Evolutionary conservation across 2,888 invertebrate genomes (phyloP).

Genomic region (Atethmia centrago): DNA sequence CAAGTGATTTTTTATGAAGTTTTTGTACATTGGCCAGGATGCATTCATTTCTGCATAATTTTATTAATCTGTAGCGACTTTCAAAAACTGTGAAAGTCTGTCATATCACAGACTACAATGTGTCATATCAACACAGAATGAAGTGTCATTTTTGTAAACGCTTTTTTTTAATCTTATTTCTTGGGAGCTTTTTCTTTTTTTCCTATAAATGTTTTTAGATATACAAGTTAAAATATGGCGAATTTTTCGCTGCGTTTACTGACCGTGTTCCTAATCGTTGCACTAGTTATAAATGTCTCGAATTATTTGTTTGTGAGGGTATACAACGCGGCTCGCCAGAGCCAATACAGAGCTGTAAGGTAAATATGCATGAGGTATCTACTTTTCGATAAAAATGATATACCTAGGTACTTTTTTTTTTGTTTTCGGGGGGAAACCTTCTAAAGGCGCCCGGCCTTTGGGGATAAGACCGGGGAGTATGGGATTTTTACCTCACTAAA

Average conservation of each 20-base stretch:
- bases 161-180: constrained; percentile 27
- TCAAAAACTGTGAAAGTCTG: constrained; percentile 10
- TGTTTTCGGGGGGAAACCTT: no score
- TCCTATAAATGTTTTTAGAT: not conserved
- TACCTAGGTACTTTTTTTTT: no score
- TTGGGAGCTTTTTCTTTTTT: constrained; percentile 6
- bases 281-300: constrained; percentile 56
- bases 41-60: no score
- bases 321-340: constrained; percentile 33
- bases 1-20: no score
- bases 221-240: constrained; percentile 39
- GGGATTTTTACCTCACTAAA: no score
- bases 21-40: no score
- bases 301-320: constrained; percentile 63
- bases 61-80: no score
- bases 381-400: not conserved
- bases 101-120: not conserved
- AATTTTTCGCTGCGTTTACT: constrained; percentile 60
- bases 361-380: constrained; percentile 10
- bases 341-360: constrained; percentile 24
- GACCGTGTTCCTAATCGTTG: constrained; percentile 56
- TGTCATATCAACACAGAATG: not conserved
- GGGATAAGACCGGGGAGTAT: no score
- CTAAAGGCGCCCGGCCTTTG: no score
- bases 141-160: constrained; percentile 34